phyloP scores from a whole-genome alignment of 2,113 vertebrate genomes.

The Barbus barbus region DNA sequence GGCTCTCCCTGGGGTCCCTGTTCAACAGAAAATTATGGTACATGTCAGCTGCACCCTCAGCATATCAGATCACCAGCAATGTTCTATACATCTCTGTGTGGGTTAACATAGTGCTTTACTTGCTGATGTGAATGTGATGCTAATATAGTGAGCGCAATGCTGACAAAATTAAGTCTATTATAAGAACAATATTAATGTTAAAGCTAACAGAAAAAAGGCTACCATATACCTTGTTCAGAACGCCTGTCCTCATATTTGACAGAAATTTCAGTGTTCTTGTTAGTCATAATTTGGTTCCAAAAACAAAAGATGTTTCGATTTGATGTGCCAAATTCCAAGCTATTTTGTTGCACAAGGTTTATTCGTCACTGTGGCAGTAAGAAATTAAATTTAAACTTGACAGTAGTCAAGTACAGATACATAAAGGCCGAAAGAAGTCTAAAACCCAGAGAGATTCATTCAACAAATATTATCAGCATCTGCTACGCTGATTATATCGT shows the following conservation, averaged over 20 bases:
- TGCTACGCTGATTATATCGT: not conserved
- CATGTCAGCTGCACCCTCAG: not conserved
- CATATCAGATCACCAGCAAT: not conserved
- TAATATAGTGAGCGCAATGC: not conserved
- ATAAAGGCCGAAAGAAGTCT: not conserved
- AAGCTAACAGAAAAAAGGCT: not conserved
- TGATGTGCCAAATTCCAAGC: not conserved
- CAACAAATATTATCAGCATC: not conserved
- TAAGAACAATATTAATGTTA: not conserved
- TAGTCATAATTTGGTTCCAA: not conserved
- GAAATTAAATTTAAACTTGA: not conserved
- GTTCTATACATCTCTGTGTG: not conserved
- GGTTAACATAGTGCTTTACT: not conserved
- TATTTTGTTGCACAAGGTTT: not conserved
- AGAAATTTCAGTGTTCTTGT: too few species aligned
- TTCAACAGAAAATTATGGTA: constrained; percentile 7
- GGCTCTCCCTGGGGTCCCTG: constrained; percentile 88
- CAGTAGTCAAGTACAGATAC: too few species aligned
- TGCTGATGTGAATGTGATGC: not conserved
- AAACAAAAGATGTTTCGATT: not conserved
- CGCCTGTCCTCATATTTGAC: too few species aligned
- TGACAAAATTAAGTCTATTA: not conserved
- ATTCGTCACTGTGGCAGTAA: not conserved
- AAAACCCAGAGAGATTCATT: not conserved
- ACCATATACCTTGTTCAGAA: too few species aligned